A percentile compares a stretch with the other conserved stretches of the same genome.
phyloP scores from a whole-genome alignment of 2,888 invertebrate genomes.

The Lasioglossum malachurum region DNA sequence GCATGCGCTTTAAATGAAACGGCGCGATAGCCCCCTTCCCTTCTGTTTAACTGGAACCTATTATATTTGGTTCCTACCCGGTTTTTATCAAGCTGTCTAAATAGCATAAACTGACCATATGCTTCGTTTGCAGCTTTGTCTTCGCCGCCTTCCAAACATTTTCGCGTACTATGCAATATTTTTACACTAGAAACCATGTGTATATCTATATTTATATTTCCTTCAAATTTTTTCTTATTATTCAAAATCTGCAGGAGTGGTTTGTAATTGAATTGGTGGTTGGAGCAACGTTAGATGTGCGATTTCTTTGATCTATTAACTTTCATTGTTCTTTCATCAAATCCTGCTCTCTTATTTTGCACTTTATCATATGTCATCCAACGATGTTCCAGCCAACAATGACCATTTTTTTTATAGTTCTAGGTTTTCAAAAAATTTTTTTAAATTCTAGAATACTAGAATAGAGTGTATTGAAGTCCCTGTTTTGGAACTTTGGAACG shows the following conservation, averaged over 20 bases:
- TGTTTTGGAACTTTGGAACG: neutral
- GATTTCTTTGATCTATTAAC: no score
- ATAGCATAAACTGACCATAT: slow-evolving; percentile 43
- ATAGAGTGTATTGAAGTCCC: no score
- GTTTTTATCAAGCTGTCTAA: slow-evolving; percentile 39
- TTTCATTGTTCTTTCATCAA: no score
- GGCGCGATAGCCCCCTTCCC: slow-evolving; percentile 54
- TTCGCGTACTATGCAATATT: neutral
- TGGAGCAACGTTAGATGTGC: no score
- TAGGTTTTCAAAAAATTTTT: neutral
- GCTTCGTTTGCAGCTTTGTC: slow-evolving; percentile 36
- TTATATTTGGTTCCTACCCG: slow-evolving; percentile 59
- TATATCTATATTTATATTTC: neutral
- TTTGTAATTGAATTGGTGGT: neutral
- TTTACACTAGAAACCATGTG: neutral
- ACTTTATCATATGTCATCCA: no score
- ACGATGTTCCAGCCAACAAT: no score
- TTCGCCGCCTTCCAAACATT: neutral
- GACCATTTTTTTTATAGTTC: neutral
- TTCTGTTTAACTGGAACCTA: slow-evolving; percentile 50
- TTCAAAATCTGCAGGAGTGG: neutral
- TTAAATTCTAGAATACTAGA: no score
- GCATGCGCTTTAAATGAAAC: slow-evolving; percentile 74
- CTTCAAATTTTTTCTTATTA: neutral
- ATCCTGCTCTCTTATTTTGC: no score